These are phyloP conservation scores for Napeogenes inachia DNA, from an alignment of 2,888 invertebrate species.

Conservation along the genomic window DNA sequence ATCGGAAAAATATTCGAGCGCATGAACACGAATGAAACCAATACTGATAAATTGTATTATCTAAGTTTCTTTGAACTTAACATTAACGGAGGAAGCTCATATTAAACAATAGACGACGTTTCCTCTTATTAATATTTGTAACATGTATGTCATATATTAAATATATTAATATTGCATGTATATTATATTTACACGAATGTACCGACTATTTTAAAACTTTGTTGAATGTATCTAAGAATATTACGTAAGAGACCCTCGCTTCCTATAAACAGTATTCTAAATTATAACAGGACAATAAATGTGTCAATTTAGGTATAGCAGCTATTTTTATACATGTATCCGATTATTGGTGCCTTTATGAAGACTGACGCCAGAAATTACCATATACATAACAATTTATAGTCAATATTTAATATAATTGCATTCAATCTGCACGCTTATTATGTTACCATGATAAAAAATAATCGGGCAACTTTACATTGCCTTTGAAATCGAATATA, in stretches of 20 bases:
- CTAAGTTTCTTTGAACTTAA: no score
- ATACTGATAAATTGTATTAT: no score
- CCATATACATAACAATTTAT: slow-evolving; percentile 25
- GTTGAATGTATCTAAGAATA: neutral
- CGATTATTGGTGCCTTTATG: slow-evolving; percentile 59
- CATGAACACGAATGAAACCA: no score
- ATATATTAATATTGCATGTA: neutral
- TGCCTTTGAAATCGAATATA: slow-evolving; percentile 29
- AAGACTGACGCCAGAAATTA: slow-evolving; percentile 49
- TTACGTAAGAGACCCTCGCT: neutral
- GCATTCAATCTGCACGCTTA: slow-evolving; percentile 35
- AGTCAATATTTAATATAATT: slow-evolving; percentile 17
- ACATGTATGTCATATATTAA: no score
- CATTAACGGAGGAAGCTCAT: neutral
- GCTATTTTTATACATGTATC: slow-evolving; percentile 44
- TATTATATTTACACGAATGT: no score
- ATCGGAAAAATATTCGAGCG: no score
- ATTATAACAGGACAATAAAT: slow-evolving; percentile 33
- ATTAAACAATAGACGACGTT: slow-evolving; percentile 4
- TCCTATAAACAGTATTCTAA: slow-evolving; percentile 21
- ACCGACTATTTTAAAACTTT: neutral
- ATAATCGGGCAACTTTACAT: slow-evolving; percentile 40
- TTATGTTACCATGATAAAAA: slow-evolving; percentile 42
- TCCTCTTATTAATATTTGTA: no score
- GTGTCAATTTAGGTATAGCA: slow-evolving; percentile 40